These are phyloP conservation scores for Nemotelus nigrinus DNA, from an alignment of 2,888 invertebrate species.

Conservation along the genomic window DNA sequence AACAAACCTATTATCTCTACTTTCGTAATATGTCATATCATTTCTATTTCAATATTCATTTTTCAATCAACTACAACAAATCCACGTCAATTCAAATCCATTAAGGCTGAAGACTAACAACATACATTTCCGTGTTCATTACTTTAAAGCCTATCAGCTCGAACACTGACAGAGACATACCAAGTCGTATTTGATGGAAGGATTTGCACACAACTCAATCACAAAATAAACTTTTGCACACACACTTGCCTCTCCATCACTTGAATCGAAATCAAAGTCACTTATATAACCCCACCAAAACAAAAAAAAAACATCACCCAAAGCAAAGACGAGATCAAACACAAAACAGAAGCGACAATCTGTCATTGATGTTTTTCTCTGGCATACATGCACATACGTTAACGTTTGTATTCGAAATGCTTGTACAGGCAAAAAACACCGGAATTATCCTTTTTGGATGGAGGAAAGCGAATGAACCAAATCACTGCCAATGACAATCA, in stretches of 20 bases:
- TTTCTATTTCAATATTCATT: no score
- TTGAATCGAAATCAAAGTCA: not conserved
- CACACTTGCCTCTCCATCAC: not conserved
- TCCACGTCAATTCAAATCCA: not conserved
- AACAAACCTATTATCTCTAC: no score
- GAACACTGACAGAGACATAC: not conserved
- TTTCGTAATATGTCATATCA: no score
- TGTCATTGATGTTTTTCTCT: not conserved
- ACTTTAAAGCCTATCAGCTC: constrained; percentile 16
- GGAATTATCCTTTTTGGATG: constrained; percentile 24
- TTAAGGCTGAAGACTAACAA: constrained; percentile 3
- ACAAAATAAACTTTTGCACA: constrained; percentile 43
- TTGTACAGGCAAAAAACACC: constrained; percentile 30
- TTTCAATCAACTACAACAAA: not conserved
- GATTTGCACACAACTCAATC: constrained; percentile 49
- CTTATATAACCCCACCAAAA: not conserved
- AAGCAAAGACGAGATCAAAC: not conserved
- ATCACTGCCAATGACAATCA: constrained; percentile 51
- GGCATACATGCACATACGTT: constrained; percentile 9
- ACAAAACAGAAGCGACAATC: constrained; percentile 16
- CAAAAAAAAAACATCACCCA: not conserved
- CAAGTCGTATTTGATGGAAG: constrained; percentile 44
- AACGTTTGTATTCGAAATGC: not conserved
- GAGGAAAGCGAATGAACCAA: constrained; percentile 45
- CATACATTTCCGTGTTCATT: not conserved